phyloP scores from a whole-genome alignment of 2,888 invertebrate genomes.

The Brachycybe producta region DNA sequence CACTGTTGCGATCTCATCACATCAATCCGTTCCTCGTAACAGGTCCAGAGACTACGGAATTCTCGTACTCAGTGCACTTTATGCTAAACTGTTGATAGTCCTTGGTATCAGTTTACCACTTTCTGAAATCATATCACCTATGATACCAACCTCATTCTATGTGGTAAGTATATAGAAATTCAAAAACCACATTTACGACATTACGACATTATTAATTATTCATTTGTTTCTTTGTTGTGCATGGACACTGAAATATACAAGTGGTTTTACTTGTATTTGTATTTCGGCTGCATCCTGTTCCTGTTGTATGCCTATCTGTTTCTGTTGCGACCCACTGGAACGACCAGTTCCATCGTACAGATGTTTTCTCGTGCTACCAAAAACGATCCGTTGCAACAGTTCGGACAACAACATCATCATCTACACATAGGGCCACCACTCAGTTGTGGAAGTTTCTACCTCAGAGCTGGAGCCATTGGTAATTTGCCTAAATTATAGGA shows the following conservation, averaged over 20 bases:
- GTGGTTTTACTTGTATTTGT: constrained; percentile 28
- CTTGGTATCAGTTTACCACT: constrained; percentile 92
- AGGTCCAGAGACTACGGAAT: constrained; percentile 29
- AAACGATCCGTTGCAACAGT: neutral
- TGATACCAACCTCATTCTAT: constrained; percentile 85
- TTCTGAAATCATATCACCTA: constrained; percentile 88
- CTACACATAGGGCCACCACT: neutral
- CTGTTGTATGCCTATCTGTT: constrained; percentile 26
- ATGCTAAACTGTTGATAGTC: constrained; percentile 82
- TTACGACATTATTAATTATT: neutral
- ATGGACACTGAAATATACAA: constrained; percentile 12
- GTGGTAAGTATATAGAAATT: constrained; percentile 46
- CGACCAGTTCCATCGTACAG: neutral
- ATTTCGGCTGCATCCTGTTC: constrained; percentile 26
- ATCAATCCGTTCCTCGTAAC: neutral
- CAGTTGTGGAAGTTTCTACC: constrained; percentile 20
- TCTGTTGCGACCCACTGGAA: constrained; percentile 20
- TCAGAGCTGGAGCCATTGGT: constrained; percentile 21
- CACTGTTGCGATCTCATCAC: too few relatives aligned
- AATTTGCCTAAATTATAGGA: neutral
- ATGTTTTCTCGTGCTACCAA: neutral
- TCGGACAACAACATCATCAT: neutral
- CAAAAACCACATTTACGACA: neutral
- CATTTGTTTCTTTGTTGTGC: neutral
- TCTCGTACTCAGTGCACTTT: constrained; percentile 78